Conservation (phyloP, 1,140 invertebrate genomes). For the Contarinia nasturtii region DNA sequence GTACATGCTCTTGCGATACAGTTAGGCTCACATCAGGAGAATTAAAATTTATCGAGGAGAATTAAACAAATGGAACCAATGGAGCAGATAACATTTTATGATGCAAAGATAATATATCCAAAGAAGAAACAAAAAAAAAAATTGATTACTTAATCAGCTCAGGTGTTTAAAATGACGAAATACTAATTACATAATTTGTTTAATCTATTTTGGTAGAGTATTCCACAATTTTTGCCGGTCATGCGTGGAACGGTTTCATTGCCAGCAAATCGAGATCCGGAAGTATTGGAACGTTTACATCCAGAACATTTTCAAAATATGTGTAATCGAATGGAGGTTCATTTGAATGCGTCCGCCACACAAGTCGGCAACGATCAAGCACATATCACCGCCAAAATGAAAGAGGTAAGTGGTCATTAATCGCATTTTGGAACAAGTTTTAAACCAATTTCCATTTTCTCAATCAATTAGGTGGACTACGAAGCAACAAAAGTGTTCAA, state of each 20-base stretch:
- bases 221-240: conserved; percentile 84
- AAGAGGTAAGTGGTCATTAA: conserved; percentile 37
- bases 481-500: conserved; percentile 50
- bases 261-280: conserved; percentile 67
- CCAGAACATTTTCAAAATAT: conserved; percentile 25
- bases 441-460: conserved; percentile 3
- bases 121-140: too few relatives aligned
- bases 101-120: too few relatives aligned
- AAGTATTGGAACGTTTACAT: conserved; percentile 67
- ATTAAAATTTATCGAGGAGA: too few relatives aligned
- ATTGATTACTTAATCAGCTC: neutral
- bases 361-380: conserved; percentile 54
- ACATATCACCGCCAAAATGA: conserved; percentile 43
- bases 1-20: too few relatives aligned
- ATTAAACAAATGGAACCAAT: too few relatives aligned
- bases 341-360: conserved; percentile 48
- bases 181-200: conserved; percentile 3
- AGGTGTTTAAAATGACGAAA: neutral
- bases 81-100: too few relatives aligned
- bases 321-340: conserved; percentile 27
- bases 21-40: too few relatives aligned
- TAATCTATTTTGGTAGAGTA: conserved; percentile 31
- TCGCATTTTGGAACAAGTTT: neutral
- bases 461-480: conserved; percentile 39
- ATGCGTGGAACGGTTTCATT: conserved; percentile 75